Evolutionary conservation across 1,140 invertebrate species (phyloP).

Genomic region (Conus ventricosus): DNA sequence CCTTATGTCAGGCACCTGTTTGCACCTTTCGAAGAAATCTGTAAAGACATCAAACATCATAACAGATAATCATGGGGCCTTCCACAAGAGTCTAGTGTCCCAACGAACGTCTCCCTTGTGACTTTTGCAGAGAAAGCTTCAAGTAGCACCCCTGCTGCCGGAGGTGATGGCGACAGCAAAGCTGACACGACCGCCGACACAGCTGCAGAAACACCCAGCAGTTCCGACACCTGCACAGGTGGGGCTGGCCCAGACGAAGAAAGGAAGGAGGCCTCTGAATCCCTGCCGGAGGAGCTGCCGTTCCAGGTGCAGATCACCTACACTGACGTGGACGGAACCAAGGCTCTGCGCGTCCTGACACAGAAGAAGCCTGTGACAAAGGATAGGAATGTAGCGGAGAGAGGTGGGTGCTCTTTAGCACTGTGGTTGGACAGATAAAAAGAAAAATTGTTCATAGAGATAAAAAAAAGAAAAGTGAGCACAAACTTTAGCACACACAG

Average conservation of each 20-base stretch:
- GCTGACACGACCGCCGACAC: background rate
- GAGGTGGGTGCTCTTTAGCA: conserved; percentile 50
- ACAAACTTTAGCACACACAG: too few species aligned
- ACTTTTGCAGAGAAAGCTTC: background rate
- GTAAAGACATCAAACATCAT: too few species aligned
- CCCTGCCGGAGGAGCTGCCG: conserved; percentile 42
- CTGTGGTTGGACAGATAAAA: too few species aligned
- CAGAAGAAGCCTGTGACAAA: conserved; percentile 58
- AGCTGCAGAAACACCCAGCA: background rate
- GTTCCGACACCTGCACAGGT: background rate
- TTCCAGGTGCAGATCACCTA: conserved; percentile 70
- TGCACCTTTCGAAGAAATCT: too few species aligned
- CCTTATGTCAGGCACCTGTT: too few species aligned
- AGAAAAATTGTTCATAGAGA: too few species aligned
- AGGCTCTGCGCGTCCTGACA: conserved; percentile 65
- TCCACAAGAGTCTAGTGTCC: too few species aligned
- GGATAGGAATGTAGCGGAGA: conserved; percentile 62
- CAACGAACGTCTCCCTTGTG: too few species aligned
- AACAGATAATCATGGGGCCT: too few species aligned
- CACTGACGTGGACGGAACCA: conserved; percentile 63
- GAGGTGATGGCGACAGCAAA: background rate
- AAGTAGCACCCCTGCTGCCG: background rate
- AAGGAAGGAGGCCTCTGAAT: background rate
- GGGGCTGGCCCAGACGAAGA: background rate
- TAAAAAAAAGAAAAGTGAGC: too few species aligned